Base-by-base conservation (phyloP, 2,113 vertebrate genomes). In the Carollia perspicillata region DNA sequence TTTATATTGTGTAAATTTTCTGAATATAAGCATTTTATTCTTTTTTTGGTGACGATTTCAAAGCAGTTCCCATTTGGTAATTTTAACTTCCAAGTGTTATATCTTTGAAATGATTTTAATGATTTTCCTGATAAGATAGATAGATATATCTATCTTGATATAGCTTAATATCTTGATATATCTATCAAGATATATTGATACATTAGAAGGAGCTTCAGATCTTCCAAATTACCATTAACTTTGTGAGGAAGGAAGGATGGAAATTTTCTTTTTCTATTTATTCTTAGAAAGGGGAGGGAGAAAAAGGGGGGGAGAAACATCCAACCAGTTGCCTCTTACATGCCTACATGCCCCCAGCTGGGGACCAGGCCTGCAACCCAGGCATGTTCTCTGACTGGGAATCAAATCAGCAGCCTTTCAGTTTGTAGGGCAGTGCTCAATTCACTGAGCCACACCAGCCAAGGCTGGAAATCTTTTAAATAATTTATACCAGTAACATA, bases 61-160 rank as follows among this genome's bases (percentile, higher is more conserved):
- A 44, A 84, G 26, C 63, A 84, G 17, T 91, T 90, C 14, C 23
- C 37, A 30, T 85, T 75, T 1, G 3, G 8, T 74, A 74, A 91
- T 92, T 96, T 89, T 89, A 1, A 63, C 30, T 10, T 95, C 13
- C 23, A 49, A 37, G 10, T 74, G 72, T 88, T 89, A 30, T 42
- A 26, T 80, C 22, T 86, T 80, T 95, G 35, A 95, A 68, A 42
- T 68, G 28, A 53, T 89, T 85, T 93, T 93, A 49, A 30, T 89
- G 37, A 37, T 94, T 85, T 96, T 90, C 28, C 18, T 74, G 33
- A 12, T 86, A 58, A 93, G n/a, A n/a, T n/a, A n/a, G n/a, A n/a
- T n/a, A n/a, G n/a, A n/a, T n/a, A n/a, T n/a, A n/a, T n/a, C n/a
- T n/a, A n/a, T n/a, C n/a, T n/a, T n/a, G n/a, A n/a, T n/a, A n/a